Percentiles rank a stretch among this genome's conserved stretches.
Evolutionary conservation across 53 echinoderm and acorn worm genomes (phyloP).

Genomic region (Glandiceps talaboti): DNA sequence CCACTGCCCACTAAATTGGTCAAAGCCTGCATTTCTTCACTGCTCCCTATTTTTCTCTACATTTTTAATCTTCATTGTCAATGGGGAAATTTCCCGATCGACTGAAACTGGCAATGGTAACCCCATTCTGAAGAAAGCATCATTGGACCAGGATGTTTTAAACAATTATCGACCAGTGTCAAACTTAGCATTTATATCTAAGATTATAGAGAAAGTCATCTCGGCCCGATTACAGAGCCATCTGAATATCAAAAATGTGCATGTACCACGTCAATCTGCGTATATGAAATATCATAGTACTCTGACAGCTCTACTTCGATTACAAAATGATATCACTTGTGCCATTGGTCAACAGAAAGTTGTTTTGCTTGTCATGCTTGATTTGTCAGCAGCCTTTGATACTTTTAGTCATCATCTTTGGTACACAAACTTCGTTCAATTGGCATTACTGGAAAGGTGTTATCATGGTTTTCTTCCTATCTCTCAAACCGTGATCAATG

Average conservation of each 20-base stretch:
- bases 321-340: background rate
- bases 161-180: background rate
- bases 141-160: background rate
- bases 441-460: background rate
- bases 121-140: background rate
- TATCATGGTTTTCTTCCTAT: background rate
- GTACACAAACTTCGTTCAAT: background rate
- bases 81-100: background rate
- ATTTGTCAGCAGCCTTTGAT: background rate
- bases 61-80: background rate
- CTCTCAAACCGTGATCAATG: background rate
- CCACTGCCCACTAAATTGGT: background rate
- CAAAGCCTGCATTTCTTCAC: background rate
- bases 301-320: background rate
- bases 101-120: background rate
- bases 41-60: background rate
- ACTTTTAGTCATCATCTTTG: background rate
- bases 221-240: background rate
- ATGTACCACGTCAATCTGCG: background rate
- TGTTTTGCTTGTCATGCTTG: background rate
- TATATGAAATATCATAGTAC: background rate
- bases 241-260: background rate
- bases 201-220: background rate
- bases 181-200: background rate
- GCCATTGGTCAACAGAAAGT: background rate